Conservation (phyloP, 2,888 invertebrate species). For the Nineta flava region DNA sequence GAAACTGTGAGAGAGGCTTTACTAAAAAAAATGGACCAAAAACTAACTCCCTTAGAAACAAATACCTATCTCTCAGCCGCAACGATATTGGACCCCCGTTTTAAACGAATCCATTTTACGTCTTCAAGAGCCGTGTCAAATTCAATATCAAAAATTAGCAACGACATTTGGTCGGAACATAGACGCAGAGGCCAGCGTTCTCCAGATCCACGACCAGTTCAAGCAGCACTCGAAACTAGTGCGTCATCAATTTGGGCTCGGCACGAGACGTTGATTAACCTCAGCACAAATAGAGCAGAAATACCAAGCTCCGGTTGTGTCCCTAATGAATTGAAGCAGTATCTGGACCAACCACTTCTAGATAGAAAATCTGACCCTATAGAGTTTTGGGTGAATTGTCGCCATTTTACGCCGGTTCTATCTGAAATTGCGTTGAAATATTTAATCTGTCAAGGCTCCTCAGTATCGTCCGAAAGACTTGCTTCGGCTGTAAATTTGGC, state of each 20-base stretch:
- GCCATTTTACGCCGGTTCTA: conserved; percentile 16
- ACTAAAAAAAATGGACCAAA: background rate
- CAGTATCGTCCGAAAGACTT: conserved; percentile 9
- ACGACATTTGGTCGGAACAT: conserved; percentile 1
- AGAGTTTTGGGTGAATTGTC: conserved; percentile 9
- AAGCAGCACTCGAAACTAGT: conserved; percentile 7
- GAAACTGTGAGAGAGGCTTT: background rate
- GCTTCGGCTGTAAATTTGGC: conserved; percentile 11
- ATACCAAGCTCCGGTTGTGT: conserved; percentile 10
- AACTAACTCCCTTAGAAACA: background rate
- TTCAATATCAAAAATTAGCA: conserved; percentile 1
- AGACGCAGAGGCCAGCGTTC: background rate
- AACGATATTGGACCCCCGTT: background rate
- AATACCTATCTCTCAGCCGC: background rate
- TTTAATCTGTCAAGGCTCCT: conserved; percentile 11
- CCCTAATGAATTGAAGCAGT: conserved; percentile 17
- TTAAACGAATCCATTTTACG: too few species aligned
- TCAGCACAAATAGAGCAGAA: background rate
- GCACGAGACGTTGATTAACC: conserved; percentile 12
- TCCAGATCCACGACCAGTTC: background rate
- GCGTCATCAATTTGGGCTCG: conserved; percentile 13
- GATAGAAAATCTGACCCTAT: conserved; percentile 13
- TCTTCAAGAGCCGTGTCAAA: background rate
- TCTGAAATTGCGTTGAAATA: conserved; percentile 17
- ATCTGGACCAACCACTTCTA: conserved; percentile 14